These are phyloP conservation scores for Trididemnum miniatum DNA, from an alignment of 23 tunicate genomes.

Conservation along the genomic window DNA sequence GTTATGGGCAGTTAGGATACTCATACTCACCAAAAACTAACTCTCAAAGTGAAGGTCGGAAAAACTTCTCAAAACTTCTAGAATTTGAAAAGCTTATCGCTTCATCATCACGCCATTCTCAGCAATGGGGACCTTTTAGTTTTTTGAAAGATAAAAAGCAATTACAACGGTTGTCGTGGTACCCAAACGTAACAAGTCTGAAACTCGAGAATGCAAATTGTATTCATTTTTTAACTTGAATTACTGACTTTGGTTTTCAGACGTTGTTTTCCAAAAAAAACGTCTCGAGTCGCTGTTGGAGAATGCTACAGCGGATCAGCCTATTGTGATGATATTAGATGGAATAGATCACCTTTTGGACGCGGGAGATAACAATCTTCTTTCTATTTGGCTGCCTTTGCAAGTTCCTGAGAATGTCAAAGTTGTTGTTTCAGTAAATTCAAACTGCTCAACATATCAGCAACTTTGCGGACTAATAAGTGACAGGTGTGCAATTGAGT, in stretches of 20 bases:
- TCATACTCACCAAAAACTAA: too few species aligned
- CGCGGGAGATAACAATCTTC: neutral
- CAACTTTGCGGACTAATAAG: neutral
- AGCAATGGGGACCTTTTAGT: too few species aligned
- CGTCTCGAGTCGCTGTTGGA: constrained; percentile 9
- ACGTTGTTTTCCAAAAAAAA: constrained; percentile 25
- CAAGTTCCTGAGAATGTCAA: constrained; percentile 37
- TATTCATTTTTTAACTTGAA: too few species aligned
- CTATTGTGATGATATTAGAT: constrained; percentile 35
- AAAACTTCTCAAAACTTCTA: too few species aligned
- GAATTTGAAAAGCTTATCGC: too few species aligned
- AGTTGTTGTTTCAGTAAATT: constrained; percentile 29
- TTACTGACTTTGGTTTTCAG: constrained; percentile 11
- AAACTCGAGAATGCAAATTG: too few species aligned
- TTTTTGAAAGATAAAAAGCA: too few species aligned
- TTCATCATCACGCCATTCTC: too few species aligned
- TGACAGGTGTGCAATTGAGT: neutral
- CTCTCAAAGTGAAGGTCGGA: too few species aligned
- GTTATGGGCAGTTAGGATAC: too few species aligned
- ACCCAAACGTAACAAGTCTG: too few species aligned
- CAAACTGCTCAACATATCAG: neutral
- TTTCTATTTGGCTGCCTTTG: constrained; percentile 33
- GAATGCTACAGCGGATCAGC: constrained; percentile 18
- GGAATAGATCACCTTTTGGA: constrained; percentile 36
- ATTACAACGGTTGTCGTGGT: too few species aligned